phyloP scores from a whole-genome alignment of 2,113 vertebrate genomes.

The Pachyramphus minor region DNA sequence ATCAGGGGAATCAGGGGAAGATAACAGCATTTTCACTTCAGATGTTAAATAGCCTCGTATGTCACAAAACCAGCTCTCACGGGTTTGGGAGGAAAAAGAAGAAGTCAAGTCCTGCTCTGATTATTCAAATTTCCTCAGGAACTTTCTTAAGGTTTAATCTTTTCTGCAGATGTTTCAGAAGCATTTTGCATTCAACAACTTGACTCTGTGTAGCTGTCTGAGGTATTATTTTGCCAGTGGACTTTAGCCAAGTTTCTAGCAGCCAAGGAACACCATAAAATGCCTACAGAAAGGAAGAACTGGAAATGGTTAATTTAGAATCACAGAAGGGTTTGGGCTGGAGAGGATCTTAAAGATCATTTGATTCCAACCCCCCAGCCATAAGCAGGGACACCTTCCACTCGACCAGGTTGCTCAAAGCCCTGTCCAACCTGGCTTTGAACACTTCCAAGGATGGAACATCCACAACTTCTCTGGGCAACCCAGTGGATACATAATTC shows the following conservation, averaged over 20 bases:
- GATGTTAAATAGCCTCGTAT: background rate
- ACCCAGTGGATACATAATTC: background rate
- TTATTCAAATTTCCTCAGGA: background rate
- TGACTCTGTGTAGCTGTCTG: background rate
- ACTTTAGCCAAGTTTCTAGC: background rate
- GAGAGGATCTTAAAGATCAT: background rate
- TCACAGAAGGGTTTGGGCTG: background rate
- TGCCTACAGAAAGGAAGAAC: background rate
- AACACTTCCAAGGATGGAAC: background rate
- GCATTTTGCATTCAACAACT: background rate
- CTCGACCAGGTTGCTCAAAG: background rate
- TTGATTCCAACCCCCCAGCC: background rate
- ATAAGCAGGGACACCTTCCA: background rate
- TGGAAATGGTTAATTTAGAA: background rate
- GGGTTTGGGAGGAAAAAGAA: background rate
- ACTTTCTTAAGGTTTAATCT: background rate
- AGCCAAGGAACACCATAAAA: background rate
- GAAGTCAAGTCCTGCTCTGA: background rate
- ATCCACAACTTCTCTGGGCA: too few relatives aligned
- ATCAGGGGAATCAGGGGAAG: background rate
- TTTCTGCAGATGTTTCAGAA: background rate
- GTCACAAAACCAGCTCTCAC: accelerated
- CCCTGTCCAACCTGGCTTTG: too few relatives aligned
- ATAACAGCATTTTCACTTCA: background rate
- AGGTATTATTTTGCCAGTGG: background rate